A percentile compares a stretch with the other conserved stretches of the same genome.
Conservation (phyloP, 2,888 invertebrate genomes). For the Lycaena phlaeas region DNA sequence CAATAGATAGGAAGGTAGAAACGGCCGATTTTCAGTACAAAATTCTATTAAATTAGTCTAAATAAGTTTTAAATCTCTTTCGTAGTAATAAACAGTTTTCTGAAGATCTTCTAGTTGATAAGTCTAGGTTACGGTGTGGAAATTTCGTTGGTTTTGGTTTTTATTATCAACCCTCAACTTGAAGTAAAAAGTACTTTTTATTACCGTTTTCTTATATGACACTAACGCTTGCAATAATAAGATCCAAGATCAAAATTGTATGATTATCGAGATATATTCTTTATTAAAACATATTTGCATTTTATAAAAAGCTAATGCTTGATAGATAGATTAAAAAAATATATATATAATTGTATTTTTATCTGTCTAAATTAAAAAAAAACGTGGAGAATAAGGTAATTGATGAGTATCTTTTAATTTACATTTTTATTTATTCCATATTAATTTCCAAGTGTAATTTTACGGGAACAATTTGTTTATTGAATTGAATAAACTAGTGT, state of each 20-base stretch:
- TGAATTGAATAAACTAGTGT: background rate
- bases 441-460: background rate
- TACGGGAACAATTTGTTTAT: background rate
- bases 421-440: too few species aligned
- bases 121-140: background rate
- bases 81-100: slow-evolving; percentile 3
- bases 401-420: too few species aligned
- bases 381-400: too few species aligned
- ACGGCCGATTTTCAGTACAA: slow-evolving; percentile 63
- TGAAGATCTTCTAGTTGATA: slow-evolving; percentile 2
- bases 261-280: too few species aligned
- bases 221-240: background rate
- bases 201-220: too few species aligned
- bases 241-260: background rate
- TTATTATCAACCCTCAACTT: too few species aligned
- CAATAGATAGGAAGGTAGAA: slow-evolving; percentile 21
- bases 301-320: background rate
- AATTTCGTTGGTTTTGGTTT: background rate
- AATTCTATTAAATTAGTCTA: slow-evolving; percentile 41
- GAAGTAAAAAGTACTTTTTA: too few species aligned
- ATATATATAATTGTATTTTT: background rate
- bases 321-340: background rate
- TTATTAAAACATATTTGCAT: background rate
- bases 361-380: too few species aligned
- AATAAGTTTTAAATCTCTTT: slow-evolving; percentile 15